phyloP scores from a whole-genome alignment of 1,140 invertebrate species.

The Anoplolepis gracilipes region DNA sequence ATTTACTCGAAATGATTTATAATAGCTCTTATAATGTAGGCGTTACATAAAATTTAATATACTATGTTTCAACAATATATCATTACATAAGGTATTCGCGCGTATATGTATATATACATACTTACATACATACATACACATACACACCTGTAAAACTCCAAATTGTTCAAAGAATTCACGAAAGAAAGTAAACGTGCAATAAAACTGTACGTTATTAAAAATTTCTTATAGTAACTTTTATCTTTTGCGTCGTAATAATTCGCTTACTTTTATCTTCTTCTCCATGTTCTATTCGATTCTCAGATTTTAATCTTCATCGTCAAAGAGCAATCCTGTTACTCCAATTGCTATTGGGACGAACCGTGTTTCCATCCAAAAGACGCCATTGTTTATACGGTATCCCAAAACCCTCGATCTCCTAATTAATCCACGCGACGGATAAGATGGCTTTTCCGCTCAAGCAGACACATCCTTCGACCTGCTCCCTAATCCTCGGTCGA shows the following conservation, averaged over 20 bases:
- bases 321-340: conserved; percentile 35
- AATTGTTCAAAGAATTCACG: neutral
- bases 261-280: neutral
- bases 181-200: neutral
- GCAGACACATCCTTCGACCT: conserved; percentile 75
- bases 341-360: neutral
- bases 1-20: neutral
- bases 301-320: conserved; percentile 49
- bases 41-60: neutral
- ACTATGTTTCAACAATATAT: neutral
- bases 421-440: conserved; percentile 71
- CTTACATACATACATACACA: no score
- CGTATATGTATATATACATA: no score
- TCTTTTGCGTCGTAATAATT: neutral
- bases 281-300: neutral
- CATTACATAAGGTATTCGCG: neutral
- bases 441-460: conserved; percentile 57
- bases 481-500: conserved; percentile 77
- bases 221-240: neutral
- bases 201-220: conserved; percentile 3
- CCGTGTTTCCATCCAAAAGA: conserved; percentile 18
- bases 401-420: conserved; percentile 61
- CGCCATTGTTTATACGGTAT: conserved; percentile 61
- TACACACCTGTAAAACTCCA: neutral
- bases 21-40: neutral